Percentiles rank a stretch among this genome's conserved stretches.
phyloP scores from a whole-genome alignment of 2,113 vertebrate species.

The Channa maculata region DNA sequence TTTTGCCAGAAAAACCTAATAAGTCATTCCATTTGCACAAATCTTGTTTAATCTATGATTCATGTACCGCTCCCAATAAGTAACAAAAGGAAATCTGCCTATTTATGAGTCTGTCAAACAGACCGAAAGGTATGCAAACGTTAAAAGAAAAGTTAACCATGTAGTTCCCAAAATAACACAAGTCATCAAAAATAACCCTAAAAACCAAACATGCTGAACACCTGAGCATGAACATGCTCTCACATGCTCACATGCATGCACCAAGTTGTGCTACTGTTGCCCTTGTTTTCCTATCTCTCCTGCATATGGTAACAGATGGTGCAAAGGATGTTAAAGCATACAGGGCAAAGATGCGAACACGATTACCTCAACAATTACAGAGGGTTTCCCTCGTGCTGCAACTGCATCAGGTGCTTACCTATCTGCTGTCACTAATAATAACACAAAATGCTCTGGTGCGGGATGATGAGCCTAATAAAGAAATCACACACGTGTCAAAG shows the following conservation, averaged over 20 bases:
- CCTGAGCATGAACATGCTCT: constrained; percentile 40
- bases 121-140: constrained; percentile 18
- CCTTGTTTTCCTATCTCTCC: constrained; percentile 56
- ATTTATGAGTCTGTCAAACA: constrained; percentile 34
- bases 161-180: constrained; percentile 39
- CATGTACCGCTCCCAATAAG: constrained; percentile 17
- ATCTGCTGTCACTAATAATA: constrained; percentile 61
- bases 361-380: constrained; percentile 55
- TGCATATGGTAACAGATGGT: constrained; percentile 69
- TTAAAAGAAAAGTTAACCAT: constrained; percentile 10
- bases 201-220: constrained; percentile 49
- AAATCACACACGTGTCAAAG: constrained; percentile 21
- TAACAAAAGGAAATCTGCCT: constrained; percentile 33
- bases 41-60: constrained; percentile 39
- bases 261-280: constrained; percentile 58
- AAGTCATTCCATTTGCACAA: constrained; percentile 8
- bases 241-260: constrained; percentile 29
- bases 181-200: constrained; percentile 37
- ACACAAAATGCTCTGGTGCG: not conserved
- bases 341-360: constrained; percentile 59
- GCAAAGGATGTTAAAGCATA: constrained; percentile 14
- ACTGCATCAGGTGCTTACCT: constrained; percentile 67
- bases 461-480: constrained; percentile 27
- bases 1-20: constrained; percentile 9
- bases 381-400: constrained; percentile 52